Conservation (phyloP, 64 coral and sea anemone genomes). For the Dendronephthya gigantea region DNA sequence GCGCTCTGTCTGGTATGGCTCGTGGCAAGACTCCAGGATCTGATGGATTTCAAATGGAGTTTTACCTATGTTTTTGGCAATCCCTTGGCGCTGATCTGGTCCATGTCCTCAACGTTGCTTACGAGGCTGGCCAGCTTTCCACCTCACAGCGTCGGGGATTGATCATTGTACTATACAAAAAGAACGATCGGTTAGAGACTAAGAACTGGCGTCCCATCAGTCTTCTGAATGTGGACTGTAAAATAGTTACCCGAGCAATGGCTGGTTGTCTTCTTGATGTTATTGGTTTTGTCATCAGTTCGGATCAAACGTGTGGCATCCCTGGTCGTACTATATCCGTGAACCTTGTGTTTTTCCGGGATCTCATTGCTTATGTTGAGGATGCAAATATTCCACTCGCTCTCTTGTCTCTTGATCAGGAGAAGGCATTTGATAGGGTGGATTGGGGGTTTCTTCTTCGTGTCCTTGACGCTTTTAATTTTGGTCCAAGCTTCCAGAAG, state of each 20-base stretch:
- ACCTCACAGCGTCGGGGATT: not conserved
- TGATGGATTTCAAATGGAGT: not conserved
- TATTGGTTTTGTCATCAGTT: not conserved
- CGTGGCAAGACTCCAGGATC: not conserved
- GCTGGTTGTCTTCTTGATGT: slow-evolving; percentile 28
- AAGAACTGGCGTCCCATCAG: slow-evolving; percentile 46
- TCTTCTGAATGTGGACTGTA: slow-evolving; percentile 22
- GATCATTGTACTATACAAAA: slow-evolving; percentile 17
- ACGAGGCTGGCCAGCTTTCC: not conserved
- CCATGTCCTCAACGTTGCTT: not conserved
- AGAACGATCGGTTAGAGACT: not conserved
- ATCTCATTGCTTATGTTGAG: too few relatives aligned
- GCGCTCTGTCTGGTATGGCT: not conserved
- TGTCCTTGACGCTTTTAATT: slow-evolving; percentile 13
- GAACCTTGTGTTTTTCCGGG: too few relatives aligned
- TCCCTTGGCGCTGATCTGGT: not conserved
- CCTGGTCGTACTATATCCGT: too few relatives aligned
- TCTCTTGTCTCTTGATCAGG: too few relatives aligned
- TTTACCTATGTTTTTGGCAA: not conserved
- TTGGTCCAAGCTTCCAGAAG: not conserved
- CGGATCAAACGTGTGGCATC: not conserved
- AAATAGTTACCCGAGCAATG: slow-evolving; percentile 33
- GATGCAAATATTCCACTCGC: too few relatives aligned
- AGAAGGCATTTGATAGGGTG: slow-evolving; percentile 43
- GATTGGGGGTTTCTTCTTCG: slow-evolving; percentile 26